phyloP scores from a whole-genome alignment of 30 jellyfish, hydroid and myxozoan genomes.

The Mastigias papua region DNA sequence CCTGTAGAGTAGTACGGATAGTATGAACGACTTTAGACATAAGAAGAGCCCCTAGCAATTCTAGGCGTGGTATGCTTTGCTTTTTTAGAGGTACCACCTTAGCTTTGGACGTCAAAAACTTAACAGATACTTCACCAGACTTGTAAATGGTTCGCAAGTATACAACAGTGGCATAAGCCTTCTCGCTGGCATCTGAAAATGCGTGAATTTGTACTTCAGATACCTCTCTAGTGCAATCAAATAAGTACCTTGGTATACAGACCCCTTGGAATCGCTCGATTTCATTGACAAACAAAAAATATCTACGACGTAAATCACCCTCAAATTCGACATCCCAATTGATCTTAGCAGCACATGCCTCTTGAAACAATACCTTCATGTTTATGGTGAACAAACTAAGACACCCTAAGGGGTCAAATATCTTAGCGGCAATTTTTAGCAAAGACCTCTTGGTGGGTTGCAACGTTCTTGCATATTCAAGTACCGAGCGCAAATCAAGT shows the following conservation, averaged over 20 bases:
- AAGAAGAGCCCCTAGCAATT: constrained; percentile 38
- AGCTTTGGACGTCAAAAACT: constrained; percentile 27
- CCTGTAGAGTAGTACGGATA: too few species aligned
- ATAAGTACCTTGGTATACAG: constrained; percentile 5
- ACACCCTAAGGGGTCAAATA: too few species aligned
- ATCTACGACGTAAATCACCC: too few species aligned
- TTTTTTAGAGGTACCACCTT: constrained; percentile 25
- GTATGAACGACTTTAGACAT: constrained; percentile 8
- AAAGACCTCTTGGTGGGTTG: too few species aligned
- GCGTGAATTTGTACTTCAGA: constrained; percentile 16
- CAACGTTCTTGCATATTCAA: too few species aligned
- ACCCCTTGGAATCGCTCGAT: not conserved
- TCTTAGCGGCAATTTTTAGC: too few species aligned
- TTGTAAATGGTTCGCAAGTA: constrained; percentile 12
- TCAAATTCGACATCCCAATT: too few species aligned
- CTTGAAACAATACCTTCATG: too few species aligned
- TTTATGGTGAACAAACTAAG: too few species aligned
- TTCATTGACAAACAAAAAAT: constrained; percentile 1
- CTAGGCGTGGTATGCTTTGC: constrained; percentile 32
- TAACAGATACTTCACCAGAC: constrained; percentile 43
- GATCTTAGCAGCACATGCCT: too few species aligned
- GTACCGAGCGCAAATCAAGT: too few species aligned
- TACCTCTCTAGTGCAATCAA: constrained; percentile 7
- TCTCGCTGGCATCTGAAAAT: constrained; percentile 59
- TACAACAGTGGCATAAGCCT: constrained; percentile 26